Percentiles rank a stretch among this genome's conserved stretches.
These are phyloP conservation scores for Aelia acuminata DNA, from an alignment of 2,888 invertebrate species.

Conservation along the genomic window DNA sequence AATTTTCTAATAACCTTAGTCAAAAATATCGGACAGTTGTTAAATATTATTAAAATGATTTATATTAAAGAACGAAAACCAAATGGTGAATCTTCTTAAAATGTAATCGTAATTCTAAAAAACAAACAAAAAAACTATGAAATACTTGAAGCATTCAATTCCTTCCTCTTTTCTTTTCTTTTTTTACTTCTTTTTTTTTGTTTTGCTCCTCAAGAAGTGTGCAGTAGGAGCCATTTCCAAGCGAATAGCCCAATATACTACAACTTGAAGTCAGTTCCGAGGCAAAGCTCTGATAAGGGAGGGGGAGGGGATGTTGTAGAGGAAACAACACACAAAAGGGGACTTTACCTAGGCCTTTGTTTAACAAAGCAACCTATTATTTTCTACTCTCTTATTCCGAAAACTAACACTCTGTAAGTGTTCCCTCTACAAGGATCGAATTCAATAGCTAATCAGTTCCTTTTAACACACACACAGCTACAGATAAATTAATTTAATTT, in stretches of 20 bases:
- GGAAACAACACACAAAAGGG: neutral
- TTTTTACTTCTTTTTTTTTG: neutral
- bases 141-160: neutral
- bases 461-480: too few relatives aligned
- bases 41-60: too few relatives aligned
- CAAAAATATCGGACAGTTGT: too few relatives aligned
- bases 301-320: too few relatives aligned
- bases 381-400: neutral
- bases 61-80: too few relatives aligned
- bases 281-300: neutral
- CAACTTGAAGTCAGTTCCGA: conserved; percentile 2
- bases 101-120: neutral
- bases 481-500: too few relatives aligned
- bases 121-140: neutral
- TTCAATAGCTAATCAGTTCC: neutral
- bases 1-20: too few relatives aligned
- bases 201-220: neutral
- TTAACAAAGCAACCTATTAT: conserved; percentile 7
- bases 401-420: neutral
- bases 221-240: neutral
- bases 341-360: conserved; percentile 23
- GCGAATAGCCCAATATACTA: conserved; percentile 9
- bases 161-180: neutral
- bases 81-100: too few relatives aligned
- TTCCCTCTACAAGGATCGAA: too few relatives aligned